Evolutionary conservation across 1,140 invertebrate genomes (phyloP).

Genomic region (Stegodyphus mimosarum): DNA sequence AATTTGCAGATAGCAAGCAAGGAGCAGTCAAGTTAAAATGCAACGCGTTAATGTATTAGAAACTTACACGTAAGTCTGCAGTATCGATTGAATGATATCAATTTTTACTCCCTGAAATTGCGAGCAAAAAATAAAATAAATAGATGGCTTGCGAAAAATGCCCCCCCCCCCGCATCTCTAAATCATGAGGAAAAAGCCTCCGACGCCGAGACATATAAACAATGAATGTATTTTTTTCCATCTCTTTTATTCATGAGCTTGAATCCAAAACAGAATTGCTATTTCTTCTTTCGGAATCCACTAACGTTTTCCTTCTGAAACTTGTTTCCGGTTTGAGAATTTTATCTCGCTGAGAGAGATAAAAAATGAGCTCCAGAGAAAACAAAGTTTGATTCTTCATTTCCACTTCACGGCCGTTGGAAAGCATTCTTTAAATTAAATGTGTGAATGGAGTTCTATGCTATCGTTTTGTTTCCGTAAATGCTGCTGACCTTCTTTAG

Average conservation of each 20-base stretch:
- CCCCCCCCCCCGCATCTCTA: background rate
- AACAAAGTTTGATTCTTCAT: background rate
- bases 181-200: constrained; percentile 8
- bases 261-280: constrained; percentile 22
- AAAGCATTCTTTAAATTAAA: constrained; percentile 12
- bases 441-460: constrained; percentile 2
- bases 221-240: constrained; percentile 29
- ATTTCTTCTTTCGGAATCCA: constrained; percentile 3
- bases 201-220: constrained; percentile 18
- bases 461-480: too few relatives aligned
- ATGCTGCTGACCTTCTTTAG: background rate
- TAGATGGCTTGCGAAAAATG: too few relatives aligned
- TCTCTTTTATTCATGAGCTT: constrained; percentile 39
- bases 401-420: background rate
- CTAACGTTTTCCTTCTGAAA: constrained; percentile 11
- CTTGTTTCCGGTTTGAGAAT: constrained; percentile 29
- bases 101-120: constrained; percentile 29
- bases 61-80: background rate
- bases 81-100: constrained; percentile 25
- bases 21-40: too few relatives aligned
- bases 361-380: background rate
- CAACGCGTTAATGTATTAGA: too few relatives aligned
- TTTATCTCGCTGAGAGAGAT: background rate
- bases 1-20: too few relatives aligned
- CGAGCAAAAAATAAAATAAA: background rate